phyloP scores from a whole-genome alignment of 2,888 invertebrate genomes.

The Euplagia quadripunctaria region DNA sequence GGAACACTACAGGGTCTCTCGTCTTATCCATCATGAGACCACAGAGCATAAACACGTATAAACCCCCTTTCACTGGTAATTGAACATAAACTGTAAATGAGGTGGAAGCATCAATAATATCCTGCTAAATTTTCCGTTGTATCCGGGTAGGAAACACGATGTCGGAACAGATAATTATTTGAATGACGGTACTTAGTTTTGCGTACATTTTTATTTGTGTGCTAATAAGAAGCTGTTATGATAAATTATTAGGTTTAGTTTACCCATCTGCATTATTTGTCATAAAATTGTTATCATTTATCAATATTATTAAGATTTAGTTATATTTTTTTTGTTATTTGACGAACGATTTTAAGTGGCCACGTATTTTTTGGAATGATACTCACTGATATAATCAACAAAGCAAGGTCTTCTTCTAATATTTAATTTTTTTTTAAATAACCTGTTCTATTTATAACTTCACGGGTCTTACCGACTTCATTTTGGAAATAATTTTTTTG shows the following conservation, averaged over 20 bases:
- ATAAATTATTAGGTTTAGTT: not conserved
- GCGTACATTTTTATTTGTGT: not conserved
- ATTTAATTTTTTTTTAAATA: not conserved
- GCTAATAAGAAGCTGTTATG: not conserved
- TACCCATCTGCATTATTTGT: too few relatives aligned
- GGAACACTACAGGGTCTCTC: not conserved
- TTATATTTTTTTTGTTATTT: not conserved
- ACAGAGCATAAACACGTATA: not conserved
- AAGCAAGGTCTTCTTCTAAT: not conserved
- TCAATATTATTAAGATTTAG: too few relatives aligned
- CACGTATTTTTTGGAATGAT: not conserved
- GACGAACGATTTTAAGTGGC: not conserved
- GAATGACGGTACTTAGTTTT: not conserved
- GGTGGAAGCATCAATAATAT: conserved; percentile 45
- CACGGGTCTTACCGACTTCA: not conserved
- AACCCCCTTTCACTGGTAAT: conserved; percentile 19
- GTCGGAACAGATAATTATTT: conserved; percentile 31
- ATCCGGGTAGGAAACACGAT: conserved; percentile 51
- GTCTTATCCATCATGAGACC: not conserved
- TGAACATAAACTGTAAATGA: conserved; percentile 9
- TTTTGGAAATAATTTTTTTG: not conserved
- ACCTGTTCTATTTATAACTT: not conserved
- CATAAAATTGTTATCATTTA: too few relatives aligned
- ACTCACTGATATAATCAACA: not conserved
- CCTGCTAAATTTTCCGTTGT: conserved; percentile 33